Evolutionary conservation across 2,113 vertebrate genomes (phyloP).

Genomic region (Theristicus caerulescens): DNA sequence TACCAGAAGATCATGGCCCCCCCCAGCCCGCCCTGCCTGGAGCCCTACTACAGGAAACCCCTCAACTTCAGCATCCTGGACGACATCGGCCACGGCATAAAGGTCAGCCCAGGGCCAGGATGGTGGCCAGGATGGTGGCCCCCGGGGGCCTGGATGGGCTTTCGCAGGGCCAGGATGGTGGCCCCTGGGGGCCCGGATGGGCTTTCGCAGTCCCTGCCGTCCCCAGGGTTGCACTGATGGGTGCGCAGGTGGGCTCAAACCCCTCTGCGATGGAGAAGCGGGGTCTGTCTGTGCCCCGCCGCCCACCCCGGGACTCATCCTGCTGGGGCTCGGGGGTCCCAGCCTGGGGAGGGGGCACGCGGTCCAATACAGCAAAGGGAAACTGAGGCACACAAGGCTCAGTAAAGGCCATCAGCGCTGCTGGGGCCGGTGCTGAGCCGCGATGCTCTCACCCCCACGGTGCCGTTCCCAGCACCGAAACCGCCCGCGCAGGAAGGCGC

Average conservation of each 20-base stretch:
- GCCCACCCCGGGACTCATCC: not conserved
- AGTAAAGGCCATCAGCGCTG: not conserved
- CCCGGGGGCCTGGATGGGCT: accelerated
- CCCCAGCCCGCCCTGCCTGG: slow-evolving; percentile 27
- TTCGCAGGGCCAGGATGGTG: accelerated
- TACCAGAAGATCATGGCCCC: slow-evolving; percentile 73
- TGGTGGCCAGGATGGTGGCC: not conserved
- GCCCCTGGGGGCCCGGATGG: not conserved
- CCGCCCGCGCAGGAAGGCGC: not conserved
- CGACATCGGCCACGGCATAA: slow-evolving; percentile 82
- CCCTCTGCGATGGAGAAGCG: accelerated
- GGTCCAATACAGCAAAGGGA: not conserved
- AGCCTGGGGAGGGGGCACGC: not conserved
- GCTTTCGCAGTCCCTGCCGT: accelerated
- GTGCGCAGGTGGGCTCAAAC: not conserved
- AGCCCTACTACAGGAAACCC: slow-evolving; percentile 80
- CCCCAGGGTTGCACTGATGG: accelerated
- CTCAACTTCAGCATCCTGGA: slow-evolving; percentile 84
- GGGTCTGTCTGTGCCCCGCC: not conserved
- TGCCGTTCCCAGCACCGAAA: not conserved
- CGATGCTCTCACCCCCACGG: accelerated
- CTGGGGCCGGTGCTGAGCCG: not conserved
- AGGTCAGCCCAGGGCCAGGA: slow-evolving; percentile 62
- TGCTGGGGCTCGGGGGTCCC: not conserved
- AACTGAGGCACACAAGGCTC: not conserved